These are phyloP conservation scores for Ennomos erosarius DNA, from an alignment of 2,888 invertebrate genomes.

Conservation along the genomic window DNA sequence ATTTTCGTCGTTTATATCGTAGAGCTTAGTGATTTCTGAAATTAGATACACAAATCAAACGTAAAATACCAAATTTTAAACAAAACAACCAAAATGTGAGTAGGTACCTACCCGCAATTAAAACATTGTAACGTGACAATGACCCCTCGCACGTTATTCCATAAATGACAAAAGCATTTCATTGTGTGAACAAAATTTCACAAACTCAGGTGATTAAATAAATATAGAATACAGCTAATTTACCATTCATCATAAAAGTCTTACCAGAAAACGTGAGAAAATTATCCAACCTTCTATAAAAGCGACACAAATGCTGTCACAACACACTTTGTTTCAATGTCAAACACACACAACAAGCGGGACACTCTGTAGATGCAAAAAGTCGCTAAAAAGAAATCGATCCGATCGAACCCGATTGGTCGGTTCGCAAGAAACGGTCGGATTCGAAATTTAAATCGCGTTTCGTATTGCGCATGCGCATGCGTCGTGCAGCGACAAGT, in stretches of 20 bases:
- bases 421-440: constrained; percentile 62
- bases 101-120: constrained; percentile 35
- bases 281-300: constrained; percentile 66
- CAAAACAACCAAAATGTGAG: constrained; percentile 11
- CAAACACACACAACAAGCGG: constrained; percentile 71
- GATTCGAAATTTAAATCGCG: constrained; percentile 68
- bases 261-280: constrained; percentile 72
- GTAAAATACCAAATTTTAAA: constrained; percentile 14
- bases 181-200: constrained; percentile 42
- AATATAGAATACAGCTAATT: constrained; percentile 53
- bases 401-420: constrained; percentile 75
- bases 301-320: constrained; percentile 48
- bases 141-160: constrained; percentile 35
- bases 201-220: constrained; percentile 42
- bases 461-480: constrained; percentile 58
- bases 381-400: constrained; percentile 74
- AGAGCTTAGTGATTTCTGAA: too few species aligned
- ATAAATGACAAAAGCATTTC: constrained; percentile 22
- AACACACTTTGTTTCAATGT: constrained; percentile 61
- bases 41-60: too few species aligned
- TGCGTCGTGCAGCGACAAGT: constrained; percentile 67
- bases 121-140: constrained; percentile 34
- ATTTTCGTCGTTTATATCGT: too few species aligned
- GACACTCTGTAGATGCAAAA: constrained; percentile 69
- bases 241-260: constrained; percentile 51